A percentile compares a stretch with the other conserved stretches of the same genome.
Conservation (phyloP, 2,888 invertebrate genomes). For the Drosophila recens region DNA sequence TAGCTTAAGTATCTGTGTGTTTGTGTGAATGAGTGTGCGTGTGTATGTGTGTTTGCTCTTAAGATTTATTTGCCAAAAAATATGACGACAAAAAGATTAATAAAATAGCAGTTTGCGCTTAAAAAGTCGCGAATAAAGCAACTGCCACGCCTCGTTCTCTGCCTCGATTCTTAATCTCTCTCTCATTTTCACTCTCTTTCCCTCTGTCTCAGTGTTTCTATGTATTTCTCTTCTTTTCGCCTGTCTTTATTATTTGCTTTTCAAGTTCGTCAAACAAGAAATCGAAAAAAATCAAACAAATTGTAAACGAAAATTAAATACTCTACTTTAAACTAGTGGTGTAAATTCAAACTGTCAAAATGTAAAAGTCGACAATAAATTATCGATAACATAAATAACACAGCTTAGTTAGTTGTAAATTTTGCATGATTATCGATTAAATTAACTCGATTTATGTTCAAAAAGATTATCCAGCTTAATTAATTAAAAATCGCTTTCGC, state of each 20-base stretch:
- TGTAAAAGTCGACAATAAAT: too few relatives aligned
- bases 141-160: constrained; percentile 40
- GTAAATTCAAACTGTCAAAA: too few relatives aligned
- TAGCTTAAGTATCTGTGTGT: constrained; percentile 1
- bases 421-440: too few relatives aligned
- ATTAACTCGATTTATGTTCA: too few relatives aligned
- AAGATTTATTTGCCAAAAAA: constrained; percentile 71
- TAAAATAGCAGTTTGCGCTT: constrained; percentile 35
- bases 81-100: constrained; percentile 59
- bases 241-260: constrained; percentile 43
- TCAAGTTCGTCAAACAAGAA: constrained; percentile 55
- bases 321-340: constrained; percentile 6
- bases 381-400: too few relatives aligned
- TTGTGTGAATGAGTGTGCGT: neutral
- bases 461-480: too few relatives aligned
- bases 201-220: constrained; percentile 6
- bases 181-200: neutral
- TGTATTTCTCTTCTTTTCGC: constrained; percentile 6
- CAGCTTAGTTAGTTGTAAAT: too few relatives aligned
- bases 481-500: too few relatives aligned
- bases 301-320: constrained; percentile 10
- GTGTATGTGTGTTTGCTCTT: constrained; percentile 27
- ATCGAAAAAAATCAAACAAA: constrained; percentile 10
- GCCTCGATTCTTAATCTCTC: constrained; percentile 24
- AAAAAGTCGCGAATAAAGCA: constrained; percentile 50